These are phyloP conservation scores for Callyntrura guangdongensis DNA, from an alignment of 2,888 invertebrate genomes.

Conservation along the genomic window DNA sequence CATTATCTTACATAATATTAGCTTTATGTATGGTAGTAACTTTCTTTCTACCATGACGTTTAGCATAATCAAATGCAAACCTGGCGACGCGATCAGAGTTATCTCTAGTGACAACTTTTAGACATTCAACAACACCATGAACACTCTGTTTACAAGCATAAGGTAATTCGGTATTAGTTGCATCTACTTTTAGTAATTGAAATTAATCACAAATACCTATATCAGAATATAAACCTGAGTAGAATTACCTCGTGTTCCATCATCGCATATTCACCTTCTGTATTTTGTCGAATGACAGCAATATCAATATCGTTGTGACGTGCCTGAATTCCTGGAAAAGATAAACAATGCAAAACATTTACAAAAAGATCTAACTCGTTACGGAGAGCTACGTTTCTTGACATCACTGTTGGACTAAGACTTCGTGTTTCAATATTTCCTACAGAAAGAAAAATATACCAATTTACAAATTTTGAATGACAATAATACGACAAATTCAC, in stretches of 20 bases:
- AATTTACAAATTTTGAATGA: background rate
- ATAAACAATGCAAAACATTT: conserved; percentile 96
- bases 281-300: conserved; percentile 96
- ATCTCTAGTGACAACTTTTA: conserved; percentile 95
- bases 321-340: conserved; percentile 93
- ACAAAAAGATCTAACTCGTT: conserved; percentile 97
- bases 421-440: conserved; percentile 98
- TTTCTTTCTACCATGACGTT: conserved; percentile 93
- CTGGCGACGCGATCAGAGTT: conserved; percentile 96
- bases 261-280: conserved; percentile 99
- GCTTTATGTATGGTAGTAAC: conserved; percentile 99
- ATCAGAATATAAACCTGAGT: background rate
- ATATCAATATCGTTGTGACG: conserved; percentile 95
- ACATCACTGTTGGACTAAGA: conserved; percentile 92
- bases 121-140: conserved; percentile 96
- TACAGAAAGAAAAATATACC: conserved; percentile 85
- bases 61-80: conserved; percentile 98
- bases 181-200: conserved; percentile 10
- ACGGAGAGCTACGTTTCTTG: conserved; percentile 96
- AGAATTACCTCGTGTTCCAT: conserved; percentile 94
- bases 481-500: no score
- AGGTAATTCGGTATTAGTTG: conserved; percentile 34
- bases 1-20: conserved; percentile 94
- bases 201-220: background rate
- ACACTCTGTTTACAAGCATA: conserved; percentile 88